Conservation (phyloP, 2,888 invertebrate species). For the Beris chalybata region DNA sequence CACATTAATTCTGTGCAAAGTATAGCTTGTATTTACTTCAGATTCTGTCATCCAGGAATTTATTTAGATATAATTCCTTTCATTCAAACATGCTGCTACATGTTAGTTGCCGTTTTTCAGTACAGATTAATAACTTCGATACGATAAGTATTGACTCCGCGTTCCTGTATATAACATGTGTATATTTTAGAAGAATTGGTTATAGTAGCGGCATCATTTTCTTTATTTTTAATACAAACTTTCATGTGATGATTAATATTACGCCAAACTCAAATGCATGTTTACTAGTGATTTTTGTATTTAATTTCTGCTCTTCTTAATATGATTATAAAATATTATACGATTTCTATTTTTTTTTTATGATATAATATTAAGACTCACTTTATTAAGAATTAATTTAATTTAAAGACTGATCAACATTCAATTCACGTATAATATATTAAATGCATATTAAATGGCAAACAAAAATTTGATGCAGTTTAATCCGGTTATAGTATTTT, state of each 20-base stretch:
- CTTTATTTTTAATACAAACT: conserved; percentile 7
- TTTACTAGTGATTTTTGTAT: conserved; percentile 26
- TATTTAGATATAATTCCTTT: background rate
- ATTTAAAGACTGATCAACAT: too few relatives aligned
- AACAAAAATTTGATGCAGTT: too few relatives aligned
- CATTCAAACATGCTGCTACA: background rate
- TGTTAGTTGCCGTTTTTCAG: background rate
- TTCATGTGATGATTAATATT: too few relatives aligned
- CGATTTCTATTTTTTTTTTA: conserved; percentile 9
- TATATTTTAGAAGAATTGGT: background rate
- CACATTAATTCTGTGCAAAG: conserved; percentile 91
- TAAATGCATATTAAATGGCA: too few relatives aligned
- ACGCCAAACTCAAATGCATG: background rate
- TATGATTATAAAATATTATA: background rate
- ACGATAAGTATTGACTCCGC: conserved; percentile 4
- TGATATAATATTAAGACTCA: background rate
- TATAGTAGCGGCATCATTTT: conserved; percentile 22
- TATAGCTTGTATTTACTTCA: conserved; percentile 73
- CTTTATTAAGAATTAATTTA: too few relatives aligned
- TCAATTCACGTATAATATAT: too few relatives aligned
- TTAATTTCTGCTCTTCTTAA: background rate
- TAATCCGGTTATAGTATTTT: too few relatives aligned
- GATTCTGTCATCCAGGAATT: background rate
- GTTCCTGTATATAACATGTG: background rate
- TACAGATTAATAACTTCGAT: background rate